Base-by-base conservation (phyloP, 1,140 invertebrate species). In the Mycetomoellerius zeteki region DNA sequence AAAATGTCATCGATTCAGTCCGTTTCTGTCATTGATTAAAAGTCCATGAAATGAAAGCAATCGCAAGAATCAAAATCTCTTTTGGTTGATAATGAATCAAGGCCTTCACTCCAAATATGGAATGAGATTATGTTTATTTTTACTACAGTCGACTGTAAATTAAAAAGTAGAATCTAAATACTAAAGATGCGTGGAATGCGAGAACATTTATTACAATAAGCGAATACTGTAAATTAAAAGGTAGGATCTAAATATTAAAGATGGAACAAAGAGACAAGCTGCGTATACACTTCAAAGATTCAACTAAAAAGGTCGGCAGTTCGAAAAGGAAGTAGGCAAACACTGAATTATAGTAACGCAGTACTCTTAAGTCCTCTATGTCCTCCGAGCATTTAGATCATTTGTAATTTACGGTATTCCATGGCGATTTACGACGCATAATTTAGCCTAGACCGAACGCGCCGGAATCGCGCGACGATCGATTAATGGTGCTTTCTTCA, bases 401-500 rank as follows among this genome's bases (percentile, higher is more conserved):
- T 52, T 80, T 33, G 50, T 14, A 52, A 52, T 67, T 67, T 33
- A 80, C 27, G 2, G 21, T 52, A 67, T 16, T 52, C 62, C 19
- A 58, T 65, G 3, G 27, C 62, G 43, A 80, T 67, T 80, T 52
- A 67, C 43, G 43, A n/a, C 64, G 33, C 33, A 21, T 14, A 43
- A 67, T 67, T 43, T 21, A 67, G 47, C 27, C 77, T 37, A 67
- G 30, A 43, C 77, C 62, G 62, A 80, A 43, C 60, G 12, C 37
- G 21, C 19, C 75, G 37, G 71, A 76, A 86, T 87, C 43, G 24
- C 76, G n/a, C 78, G 75, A 65, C 54, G 69, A 90, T 56, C 60
- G 73, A 71, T 78, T 19, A 69, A 60, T 47, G 72, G 72, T 88
- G 73, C 62, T 77, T 54, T 81, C 76, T 73, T 84, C 65, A 89